phyloP scores from a whole-genome alignment of 2,113 vertebrate genomes.

The Ramphastos sulfuratus region DNA sequence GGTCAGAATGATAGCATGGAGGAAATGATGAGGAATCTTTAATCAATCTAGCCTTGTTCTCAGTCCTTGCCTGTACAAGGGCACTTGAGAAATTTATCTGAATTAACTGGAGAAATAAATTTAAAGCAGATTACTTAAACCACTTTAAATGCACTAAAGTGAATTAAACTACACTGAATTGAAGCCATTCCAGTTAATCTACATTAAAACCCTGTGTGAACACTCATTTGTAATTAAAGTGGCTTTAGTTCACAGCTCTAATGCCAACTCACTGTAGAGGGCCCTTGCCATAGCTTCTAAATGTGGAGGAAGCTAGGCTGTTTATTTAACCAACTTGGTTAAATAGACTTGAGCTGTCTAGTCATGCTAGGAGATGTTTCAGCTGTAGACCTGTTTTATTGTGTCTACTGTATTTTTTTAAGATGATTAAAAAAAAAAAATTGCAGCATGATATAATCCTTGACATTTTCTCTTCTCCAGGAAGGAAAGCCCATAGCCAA shows the following conservation, averaged over 20 bases:
- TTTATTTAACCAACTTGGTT: neutral
- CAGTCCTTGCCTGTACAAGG: neutral
- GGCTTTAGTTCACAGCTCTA: constrained; percentile 40
- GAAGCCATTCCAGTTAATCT: constrained; percentile 36
- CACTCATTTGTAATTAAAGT: constrained; percentile 30
- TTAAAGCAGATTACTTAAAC: constrained; percentile 47
- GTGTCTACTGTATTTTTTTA: neutral
- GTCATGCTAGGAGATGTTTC: neutral
- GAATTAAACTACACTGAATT: constrained; percentile 53
- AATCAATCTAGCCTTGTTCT: constrained; percentile 12
- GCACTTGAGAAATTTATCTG: constrained; percentile 55
- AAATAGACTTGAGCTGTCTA: neutral
- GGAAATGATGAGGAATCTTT: constrained; percentile 2
- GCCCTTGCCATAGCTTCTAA: neutral
- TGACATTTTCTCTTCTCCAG: constrained; percentile 9
- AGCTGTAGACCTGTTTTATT: neutral
- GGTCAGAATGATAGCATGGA: neutral
- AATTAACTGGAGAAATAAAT: constrained; percentile 42
- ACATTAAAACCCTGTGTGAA: constrained; percentile 47
- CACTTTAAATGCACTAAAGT: constrained; percentile 47
- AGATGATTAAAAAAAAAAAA: neutral
- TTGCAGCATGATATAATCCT: neutral
- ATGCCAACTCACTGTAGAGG: neutral
- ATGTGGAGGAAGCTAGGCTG: neutral
- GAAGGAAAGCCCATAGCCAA: neutral